Percentiles rank a stretch among this genome's conserved stretches.
Evolutionary conservation across 2,797 vertebrate genomes (phyloP).

Genomic region (Sus cebifrons): DNA sequence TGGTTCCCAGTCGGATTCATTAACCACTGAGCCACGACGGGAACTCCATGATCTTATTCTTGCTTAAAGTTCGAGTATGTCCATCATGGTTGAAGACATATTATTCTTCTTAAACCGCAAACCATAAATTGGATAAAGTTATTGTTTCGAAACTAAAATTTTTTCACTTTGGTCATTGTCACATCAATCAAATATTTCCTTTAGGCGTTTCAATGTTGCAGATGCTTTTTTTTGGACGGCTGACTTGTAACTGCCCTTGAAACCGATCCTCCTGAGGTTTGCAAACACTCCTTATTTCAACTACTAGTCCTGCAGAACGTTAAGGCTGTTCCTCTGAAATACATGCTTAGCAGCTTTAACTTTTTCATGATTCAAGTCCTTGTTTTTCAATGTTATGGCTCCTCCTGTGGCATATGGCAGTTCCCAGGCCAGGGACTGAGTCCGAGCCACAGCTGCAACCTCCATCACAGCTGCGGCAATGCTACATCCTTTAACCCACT

Average conservation of each 20-base stretch:
- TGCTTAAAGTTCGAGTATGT: constrained; percentile 17
- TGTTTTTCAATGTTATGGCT: too few species aligned
- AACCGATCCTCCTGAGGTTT: background rate
- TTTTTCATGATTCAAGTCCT: background rate
- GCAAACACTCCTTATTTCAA: background rate
- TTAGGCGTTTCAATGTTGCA: constrained; percentile 32
- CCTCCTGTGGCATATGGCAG: too few species aligned
- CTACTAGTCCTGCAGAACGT: background rate
- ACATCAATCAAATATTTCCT: constrained; percentile 5
- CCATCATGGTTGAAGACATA: background rate
- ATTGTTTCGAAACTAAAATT: background rate
- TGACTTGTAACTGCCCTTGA: background rate
- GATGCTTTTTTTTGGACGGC: constrained; percentile 22
- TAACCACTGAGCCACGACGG: too few species aligned
- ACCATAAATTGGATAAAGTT: background rate
- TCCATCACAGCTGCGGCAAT: too few species aligned
- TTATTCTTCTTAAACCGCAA: background rate
- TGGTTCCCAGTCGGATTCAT: too few species aligned
- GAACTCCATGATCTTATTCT: too few species aligned
- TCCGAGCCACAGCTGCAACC: too few species aligned
- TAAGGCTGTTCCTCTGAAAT: background rate
- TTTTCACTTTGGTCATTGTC: constrained; percentile 6
- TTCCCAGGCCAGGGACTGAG: too few species aligned
- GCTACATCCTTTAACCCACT: too few species aligned
- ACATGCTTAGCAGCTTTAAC: background rate